These are phyloP conservation scores for Colius striatus DNA, from an alignment of 2,113 vertebrate species.

Conservation along the genomic window DNA sequence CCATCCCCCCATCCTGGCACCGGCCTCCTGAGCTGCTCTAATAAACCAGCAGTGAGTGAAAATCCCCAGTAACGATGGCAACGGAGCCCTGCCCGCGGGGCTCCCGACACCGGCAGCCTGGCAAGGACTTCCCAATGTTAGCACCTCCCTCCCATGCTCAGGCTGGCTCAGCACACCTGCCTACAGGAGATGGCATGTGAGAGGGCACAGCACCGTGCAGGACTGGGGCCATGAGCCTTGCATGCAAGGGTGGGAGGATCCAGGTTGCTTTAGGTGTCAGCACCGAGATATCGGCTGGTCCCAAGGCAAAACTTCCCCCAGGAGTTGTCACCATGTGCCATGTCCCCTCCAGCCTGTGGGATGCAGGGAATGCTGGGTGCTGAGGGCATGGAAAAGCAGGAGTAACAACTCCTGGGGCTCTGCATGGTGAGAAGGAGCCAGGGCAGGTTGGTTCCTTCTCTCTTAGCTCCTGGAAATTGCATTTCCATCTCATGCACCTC, in stretches of 20 bases:
- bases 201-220: neutral
- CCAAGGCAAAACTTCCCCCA: neutral
- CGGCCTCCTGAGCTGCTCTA: constrained; percentile 8
- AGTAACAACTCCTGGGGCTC: neutral
- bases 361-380: neutral
- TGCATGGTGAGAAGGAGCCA: rapidly evolving
- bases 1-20: neutral
- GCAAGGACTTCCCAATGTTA: constrained; percentile 58
- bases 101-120: neutral
- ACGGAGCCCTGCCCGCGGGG: constrained; percentile 8
- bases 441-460: neutral
- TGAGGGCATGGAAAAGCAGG: rapidly evolving
- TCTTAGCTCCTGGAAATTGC: rapidly evolving
- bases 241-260: neutral
- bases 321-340: rapidly evolving
- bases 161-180: neutral
- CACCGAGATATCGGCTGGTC: neutral
- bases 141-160: neutral
- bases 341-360: neutral
- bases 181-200: neutral
- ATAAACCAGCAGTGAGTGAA: constrained; percentile 31
- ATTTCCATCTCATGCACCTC: neutral
- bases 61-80: constrained; percentile 56
- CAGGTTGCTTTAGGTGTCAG: neutral
- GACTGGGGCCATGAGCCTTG: neutral